phyloP scores from a whole-genome alignment of 1,140 invertebrate species.

The Helicoverpa zea region DNA sequence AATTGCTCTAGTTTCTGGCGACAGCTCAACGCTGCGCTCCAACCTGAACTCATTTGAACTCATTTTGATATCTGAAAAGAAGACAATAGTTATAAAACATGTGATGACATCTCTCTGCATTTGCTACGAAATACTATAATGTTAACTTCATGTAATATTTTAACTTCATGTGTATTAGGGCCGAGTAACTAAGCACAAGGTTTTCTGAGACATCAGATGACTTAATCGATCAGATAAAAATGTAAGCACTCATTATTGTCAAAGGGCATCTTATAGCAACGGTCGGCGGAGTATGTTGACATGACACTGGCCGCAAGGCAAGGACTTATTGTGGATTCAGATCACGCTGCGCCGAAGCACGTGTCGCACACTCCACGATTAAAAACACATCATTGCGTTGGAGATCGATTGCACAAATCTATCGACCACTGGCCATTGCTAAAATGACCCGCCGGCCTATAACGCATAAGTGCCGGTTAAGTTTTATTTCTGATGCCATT shows the following conservation, averaged over 20 bases:
- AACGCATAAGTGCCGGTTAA: slow-evolving; percentile 1
- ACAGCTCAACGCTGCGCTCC: slow-evolving; percentile 79
- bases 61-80: slow-evolving; percentile 60
- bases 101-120: not conserved
- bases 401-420: slow-evolving; percentile 49
- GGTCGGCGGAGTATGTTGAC: slow-evolving; percentile 34
- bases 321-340: slow-evolving; percentile 57
- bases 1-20: slow-evolving; percentile 84
- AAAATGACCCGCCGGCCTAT: slow-evolving; percentile 21
- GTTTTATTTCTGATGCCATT: slow-evolving; percentile 6
- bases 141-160: not conserved
- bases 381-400: slow-evolving; percentile 54
- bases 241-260: slow-evolving; percentile 35
- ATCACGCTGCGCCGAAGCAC: slow-evolving; percentile 51
- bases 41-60: slow-evolving; percentile 77
- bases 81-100: not conserved
- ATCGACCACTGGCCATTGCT: slow-evolving; percentile 29
- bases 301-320: slow-evolving; percentile 63
- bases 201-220: not conserved
- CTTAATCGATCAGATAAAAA: slow-evolving; percentile 30
- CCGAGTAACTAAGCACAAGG: not conserved
- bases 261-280: slow-evolving; percentile 21
- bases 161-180: not conserved
- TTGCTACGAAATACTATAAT: no score
- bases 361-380: slow-evolving; percentile 50